These are phyloP conservation scores for Odontocolon sp. DNA, from an alignment of 2,888 invertebrate species.

Conservation along the genomic window DNA sequence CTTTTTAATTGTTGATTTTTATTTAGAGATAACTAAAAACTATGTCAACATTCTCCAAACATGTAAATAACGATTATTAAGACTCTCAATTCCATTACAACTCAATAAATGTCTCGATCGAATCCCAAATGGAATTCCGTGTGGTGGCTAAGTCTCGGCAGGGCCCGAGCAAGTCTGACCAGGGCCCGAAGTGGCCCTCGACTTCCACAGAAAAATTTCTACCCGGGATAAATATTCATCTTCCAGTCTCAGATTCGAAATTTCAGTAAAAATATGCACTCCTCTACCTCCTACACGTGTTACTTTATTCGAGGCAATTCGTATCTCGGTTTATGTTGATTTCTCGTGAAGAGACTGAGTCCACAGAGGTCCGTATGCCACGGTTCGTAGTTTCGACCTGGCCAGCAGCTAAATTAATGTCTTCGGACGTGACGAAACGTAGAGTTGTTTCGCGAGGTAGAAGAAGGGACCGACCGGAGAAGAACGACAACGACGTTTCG, in stretches of 20 bases:
- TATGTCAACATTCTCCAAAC: no score
- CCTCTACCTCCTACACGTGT: not conserved
- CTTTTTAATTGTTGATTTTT: no score
- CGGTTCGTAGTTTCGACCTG: not conserved
- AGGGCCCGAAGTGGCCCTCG: no score
- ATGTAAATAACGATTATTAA: no score
- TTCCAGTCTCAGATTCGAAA: not conserved
- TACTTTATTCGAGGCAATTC: slow-evolving; percentile 12
- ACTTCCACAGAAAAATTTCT: no score
- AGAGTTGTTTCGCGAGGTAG: slow-evolving; percentile 11
- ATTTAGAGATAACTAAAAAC: no score
- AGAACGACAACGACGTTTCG: slow-evolving; percentile 33
- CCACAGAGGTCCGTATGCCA: not conserved
- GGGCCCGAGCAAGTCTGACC: no score
- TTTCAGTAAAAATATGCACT: not conserved
- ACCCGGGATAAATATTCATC: no score
- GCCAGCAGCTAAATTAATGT: slow-evolving; percentile 59
- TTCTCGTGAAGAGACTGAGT: not conserved
- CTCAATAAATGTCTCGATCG: no score
- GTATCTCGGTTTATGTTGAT: slow-evolving; percentile 36
- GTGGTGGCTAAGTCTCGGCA: no score
- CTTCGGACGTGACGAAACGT: slow-evolving; percentile 68
- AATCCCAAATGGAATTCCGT: no score
- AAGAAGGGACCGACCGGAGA: slow-evolving; percentile 21
- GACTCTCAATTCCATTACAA: no score